phyloP scores from a whole-genome alignment of 2,888 invertebrate species.

The Synergus japonicus region DNA sequence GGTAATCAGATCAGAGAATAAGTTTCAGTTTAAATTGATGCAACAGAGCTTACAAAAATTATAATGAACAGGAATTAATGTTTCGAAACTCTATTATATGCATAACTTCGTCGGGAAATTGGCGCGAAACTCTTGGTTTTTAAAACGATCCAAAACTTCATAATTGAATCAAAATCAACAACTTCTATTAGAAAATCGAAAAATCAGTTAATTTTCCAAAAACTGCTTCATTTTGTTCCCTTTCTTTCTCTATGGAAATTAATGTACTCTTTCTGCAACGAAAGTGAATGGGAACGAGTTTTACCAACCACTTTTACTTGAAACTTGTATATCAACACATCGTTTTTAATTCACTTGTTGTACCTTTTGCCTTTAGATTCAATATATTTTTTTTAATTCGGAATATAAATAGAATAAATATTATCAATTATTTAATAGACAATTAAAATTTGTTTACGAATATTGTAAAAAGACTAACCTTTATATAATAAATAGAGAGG shows the following conservation, averaged over 20 bases:
- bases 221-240: not conserved
- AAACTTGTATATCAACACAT: slow-evolving; percentile 8
- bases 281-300: slow-evolving; percentile 39
- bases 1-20: too few relatives aligned
- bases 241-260: not conserved
- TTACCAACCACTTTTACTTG: slow-evolving; percentile 27
- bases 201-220: not conserved
- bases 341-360: slow-evolving; percentile 3
- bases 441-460: too few relatives aligned
- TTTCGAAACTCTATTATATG: too few relatives aligned
- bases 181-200: too few relatives aligned
- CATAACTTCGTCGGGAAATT: not conserved
- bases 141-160: not conserved
- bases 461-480: too few relatives aligned
- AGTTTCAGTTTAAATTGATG: too few relatives aligned
- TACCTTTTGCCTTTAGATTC: not conserved
- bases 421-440: too few relatives aligned
- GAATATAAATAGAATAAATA: not conserved
- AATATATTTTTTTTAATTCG: not conserved
- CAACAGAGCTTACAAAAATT: too few relatives aligned
- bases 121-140: not conserved
- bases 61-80: too few relatives aligned
- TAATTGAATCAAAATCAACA: too few relatives aligned
- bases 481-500: too few relatives aligned
- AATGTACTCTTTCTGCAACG: not conserved